Evolutionary conservation across 2,888 invertebrate species (phyloP), one percentile per base, ranked within the genome.

Genomic region (Eupithecia vulgata): DNA sequence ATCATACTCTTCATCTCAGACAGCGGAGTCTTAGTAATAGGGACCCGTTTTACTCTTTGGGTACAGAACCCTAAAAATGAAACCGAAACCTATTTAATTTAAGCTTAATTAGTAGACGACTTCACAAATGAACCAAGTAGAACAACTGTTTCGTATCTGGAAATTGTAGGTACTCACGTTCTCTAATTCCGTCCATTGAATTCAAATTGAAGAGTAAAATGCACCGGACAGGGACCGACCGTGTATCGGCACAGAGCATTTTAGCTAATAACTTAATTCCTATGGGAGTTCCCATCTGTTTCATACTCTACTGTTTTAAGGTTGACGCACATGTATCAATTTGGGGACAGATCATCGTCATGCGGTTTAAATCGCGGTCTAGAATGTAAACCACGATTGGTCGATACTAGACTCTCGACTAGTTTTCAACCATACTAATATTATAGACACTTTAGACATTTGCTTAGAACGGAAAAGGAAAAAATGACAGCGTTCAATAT

Each of bases 211-310:
- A 90, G 92, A 89, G 91, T 91, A 88, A 91, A 93, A 91, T 88
- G 89, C 87, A 67, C 78, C 78, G 82, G 81, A 83, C 87, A 83
- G 79, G 83, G 84, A 82, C 86, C 84, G 81, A 81, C 81, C 87
- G 84, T 86, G 90, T 89, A 91, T 88, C 87, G 88, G 86, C 84
- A 87, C 86, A 84, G 86, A 85, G 85, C 88, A 88, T 87, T 90
- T 86, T 89, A 87, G 91, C 91, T 92, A 93, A 93, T 93, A 93
- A 91, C 93, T 91, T 92, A 93, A 93, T 91, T 90, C 92, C 90
- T 88, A 87, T 91, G 93, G 91, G 93, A 93, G 89, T 84, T 83
- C 81, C 82, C 90, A 91, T 85, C 87, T 92, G 91, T 79, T 65
- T 65, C 37, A 65, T 65, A 65, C 65, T 21, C 40, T 40, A 13